phyloP scores from a whole-genome alignment of 2,797 vertebrate genomes.

The Cuniculus paca region DNA sequence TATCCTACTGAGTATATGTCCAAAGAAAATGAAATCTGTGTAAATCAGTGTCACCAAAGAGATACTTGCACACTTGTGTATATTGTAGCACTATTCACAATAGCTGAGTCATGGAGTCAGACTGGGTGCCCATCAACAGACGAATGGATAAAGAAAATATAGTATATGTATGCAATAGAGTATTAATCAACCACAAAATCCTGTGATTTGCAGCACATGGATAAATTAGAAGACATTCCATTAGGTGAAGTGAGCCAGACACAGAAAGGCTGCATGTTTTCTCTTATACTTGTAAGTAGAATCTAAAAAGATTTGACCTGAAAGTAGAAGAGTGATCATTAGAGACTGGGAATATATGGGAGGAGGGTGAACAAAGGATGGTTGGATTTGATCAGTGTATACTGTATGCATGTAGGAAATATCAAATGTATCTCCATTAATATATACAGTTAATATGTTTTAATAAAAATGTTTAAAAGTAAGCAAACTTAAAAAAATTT shows the following conservation, averaged over 20 bases:
- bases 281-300: not conserved
- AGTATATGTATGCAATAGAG: not conserved
- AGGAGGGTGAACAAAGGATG: too few relatives aligned
- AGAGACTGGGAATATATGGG: not conserved
- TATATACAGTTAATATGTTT: not conserved
- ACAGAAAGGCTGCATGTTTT: not conserved
- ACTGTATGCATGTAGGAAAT: not conserved
- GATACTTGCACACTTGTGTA: not conserved
- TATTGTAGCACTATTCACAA: not conserved
- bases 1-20: not conserved
- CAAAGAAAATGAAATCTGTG: not conserved
- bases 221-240: not conserved
- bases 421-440: not conserved
- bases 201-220: not conserved
- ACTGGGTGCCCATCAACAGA: not conserved
- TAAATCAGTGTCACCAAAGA: not conserved
- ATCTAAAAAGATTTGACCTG: not conserved
- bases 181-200: not conserved
- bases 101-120: not conserved
- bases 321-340: not conserved
- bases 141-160: not conserved
- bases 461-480: not conserved
- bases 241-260: not conserved
- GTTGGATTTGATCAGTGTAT: not conserved
- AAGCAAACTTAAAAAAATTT: not conserved